Conservation (phyloP, 23 tunicate genomes). For the Aplidium turbinatum region DNA sequence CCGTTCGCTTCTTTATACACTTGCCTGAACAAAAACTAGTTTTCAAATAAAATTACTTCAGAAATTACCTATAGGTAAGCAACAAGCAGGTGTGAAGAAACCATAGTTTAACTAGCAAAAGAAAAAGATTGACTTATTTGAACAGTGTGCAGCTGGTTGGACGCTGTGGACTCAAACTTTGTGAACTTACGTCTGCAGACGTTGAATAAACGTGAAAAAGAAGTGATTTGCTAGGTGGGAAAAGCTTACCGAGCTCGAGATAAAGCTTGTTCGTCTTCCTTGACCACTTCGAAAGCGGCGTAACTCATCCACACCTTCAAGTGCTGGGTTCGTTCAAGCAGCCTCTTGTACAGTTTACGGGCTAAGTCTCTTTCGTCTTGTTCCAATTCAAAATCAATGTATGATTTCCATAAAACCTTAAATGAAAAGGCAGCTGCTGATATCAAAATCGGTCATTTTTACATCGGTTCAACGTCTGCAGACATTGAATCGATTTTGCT, state of each 20-base stretch:
- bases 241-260: slow-evolving; percentile 48
- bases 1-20: slow-evolving; percentile 72
- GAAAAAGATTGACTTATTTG: too few species aligned
- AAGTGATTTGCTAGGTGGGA: too few species aligned
- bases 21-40: slow-evolving; percentile 24
- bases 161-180: too few species aligned
- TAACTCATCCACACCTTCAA: slow-evolving; percentile 90
- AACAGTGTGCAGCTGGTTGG: too few species aligned
- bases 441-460: not conserved
- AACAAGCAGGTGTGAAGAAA: too few species aligned
- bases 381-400: slow-evolving; percentile 91
- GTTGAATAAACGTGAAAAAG: too few species aligned
- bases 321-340: slow-evolving; percentile 88
- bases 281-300: slow-evolving; percentile 61
- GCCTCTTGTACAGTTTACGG: slow-evolving; percentile 65
- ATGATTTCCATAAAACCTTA: slow-evolving; percentile 92
- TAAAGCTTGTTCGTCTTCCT: slow-evolving; percentile 41
- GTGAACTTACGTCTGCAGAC: too few species aligned
- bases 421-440: not conserved
- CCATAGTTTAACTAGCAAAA: too few species aligned
- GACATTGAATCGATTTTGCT: not conserved
- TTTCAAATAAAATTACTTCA: not conserved
- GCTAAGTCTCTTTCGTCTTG: slow-evolving; percentile 71
- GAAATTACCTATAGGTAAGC: too few species aligned
- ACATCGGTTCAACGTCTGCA: not conserved